Evolutionary conservation across 2,888 invertebrate genomes (phyloP), one percentile per base, ranked within the genome.

Genomic region (Amphimallon solstitiale): DNA sequence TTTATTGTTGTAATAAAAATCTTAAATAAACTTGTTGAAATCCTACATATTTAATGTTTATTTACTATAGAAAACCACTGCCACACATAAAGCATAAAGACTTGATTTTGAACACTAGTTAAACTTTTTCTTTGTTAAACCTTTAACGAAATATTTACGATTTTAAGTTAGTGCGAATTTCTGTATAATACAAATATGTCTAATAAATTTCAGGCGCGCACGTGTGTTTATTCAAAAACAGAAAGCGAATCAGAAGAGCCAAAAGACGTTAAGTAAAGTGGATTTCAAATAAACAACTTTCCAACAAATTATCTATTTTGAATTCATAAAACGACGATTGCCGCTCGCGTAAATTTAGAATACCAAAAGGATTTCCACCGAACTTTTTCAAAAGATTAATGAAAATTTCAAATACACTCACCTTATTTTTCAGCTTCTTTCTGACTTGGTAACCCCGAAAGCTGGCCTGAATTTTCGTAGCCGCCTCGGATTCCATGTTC

Each of bases 381-480:
- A 29, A 14, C 49, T 14, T 37, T 37, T 10, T 19, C 10, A 10
- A 46, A n/a, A 5, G n/a, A n/a, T 2, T 2, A 19, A 46, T 10
- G 2, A 29, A 29, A 29, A 37, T 9, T 9, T 38, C 7, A 51
- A 14, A 43, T 12, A 10, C 21, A 66, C 74, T 76, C 70, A 82
- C 82, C 77, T 81, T 82, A 29, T 73, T 69, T 74, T 82, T 82
- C 48, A 83, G 74, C 69, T 82, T 81, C 70, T 82, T 83, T 67
- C 83, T 70, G 37, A 88, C 88, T 75, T 90, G 84, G 77, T 87
- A 90, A 1, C 90, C 90, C 67, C 90, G 84, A 48, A 90, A 88
- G 51, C 89, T 88, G 14, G 90, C 90, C 79, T 90, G 90, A 71
- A 90, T 90, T 74, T 88, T 88, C 34, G 89, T 90, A 60, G 90